Percentiles rank a stretch among this genome's conserved stretches.
phyloP scores from a whole-genome alignment of 2,113 vertebrate genomes.

The rabbit (Oryctolagus cuniculus) region DNA sequence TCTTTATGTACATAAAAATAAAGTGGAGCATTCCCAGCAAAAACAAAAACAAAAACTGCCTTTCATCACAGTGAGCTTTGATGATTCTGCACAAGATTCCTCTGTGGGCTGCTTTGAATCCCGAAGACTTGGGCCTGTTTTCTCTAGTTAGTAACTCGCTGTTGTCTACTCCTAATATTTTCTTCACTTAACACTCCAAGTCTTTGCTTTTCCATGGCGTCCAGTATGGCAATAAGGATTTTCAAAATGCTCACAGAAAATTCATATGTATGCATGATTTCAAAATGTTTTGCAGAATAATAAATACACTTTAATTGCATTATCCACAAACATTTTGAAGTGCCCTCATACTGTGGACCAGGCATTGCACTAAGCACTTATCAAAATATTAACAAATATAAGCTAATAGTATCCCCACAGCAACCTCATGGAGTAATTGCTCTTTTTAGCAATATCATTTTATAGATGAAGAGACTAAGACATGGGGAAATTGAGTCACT shows the following conservation, averaged over 20 bases:
- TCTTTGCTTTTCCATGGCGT: neutral
- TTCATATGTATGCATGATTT: too few relatives aligned
- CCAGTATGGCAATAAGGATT: neutral
- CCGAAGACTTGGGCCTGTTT: neutral
- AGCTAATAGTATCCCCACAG: neutral
- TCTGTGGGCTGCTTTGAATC: neutral
- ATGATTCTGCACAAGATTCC: neutral
- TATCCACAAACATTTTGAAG: too few relatives aligned
- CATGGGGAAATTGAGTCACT: neutral
- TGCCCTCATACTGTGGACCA: neutral
- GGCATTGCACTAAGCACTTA: neutral
- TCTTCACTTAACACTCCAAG: neutral
- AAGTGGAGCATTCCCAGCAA: neutral
- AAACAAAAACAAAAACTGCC: too few relatives aligned
- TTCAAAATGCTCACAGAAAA: too few relatives aligned
- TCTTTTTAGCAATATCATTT: neutral
- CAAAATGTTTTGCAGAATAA: too few relatives aligned
- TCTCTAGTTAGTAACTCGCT: neutral
- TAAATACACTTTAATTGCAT: too few relatives aligned
- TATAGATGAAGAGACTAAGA: neutral
- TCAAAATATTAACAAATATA: neutral
- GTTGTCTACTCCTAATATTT: neutral
- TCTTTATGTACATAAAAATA: constrained; percentile 69
- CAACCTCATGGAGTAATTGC: neutral
- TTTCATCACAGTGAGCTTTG: neutral